Evolutionary conservation across 2,113 vertebrate genomes (phyloP).

Genomic region (Zosterops japonicus): DNA sequence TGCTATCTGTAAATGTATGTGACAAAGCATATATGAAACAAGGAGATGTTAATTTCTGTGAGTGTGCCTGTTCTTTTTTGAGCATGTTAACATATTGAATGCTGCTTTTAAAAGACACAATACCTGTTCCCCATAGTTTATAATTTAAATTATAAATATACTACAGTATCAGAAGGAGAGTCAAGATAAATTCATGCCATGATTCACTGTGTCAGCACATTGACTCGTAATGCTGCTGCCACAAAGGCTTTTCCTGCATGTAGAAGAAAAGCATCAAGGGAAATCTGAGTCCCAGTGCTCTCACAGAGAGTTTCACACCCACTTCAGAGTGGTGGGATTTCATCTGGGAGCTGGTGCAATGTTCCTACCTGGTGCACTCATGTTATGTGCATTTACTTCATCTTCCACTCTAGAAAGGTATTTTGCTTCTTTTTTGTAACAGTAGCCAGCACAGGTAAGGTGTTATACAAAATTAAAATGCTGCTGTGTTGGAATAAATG

Average conservation of each 20-base stretch:
- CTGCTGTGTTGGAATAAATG: background rate
- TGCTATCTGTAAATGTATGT: background rate
- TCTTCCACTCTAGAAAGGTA: background rate
- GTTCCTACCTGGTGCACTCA: background rate
- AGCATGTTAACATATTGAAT: background rate
- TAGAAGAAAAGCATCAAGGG: background rate
- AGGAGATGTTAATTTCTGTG: background rate
- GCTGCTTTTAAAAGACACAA: background rate
- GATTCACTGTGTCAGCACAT: background rate
- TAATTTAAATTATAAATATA: constrained; percentile 1
- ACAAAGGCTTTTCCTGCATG: rapidly evolving
- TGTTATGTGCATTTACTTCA: background rate
- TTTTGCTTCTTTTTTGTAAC: background rate
- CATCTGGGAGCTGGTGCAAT: background rate
- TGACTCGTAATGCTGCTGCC: background rate
- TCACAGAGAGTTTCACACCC: background rate
- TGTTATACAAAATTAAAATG: background rate
- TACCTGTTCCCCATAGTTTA: background rate
- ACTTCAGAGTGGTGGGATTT: background rate
- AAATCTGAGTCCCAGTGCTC: background rate
- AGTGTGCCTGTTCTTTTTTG: background rate
- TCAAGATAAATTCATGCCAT: background rate
- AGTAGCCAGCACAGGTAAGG: background rate
- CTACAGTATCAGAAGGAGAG: background rate
- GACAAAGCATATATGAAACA: background rate